Evolutionary conservation across 2,113 vertebrate genomes (phyloP), one percentile per base, ranked within the genome.

Genomic region (Pollachius pollachius): DNA sequence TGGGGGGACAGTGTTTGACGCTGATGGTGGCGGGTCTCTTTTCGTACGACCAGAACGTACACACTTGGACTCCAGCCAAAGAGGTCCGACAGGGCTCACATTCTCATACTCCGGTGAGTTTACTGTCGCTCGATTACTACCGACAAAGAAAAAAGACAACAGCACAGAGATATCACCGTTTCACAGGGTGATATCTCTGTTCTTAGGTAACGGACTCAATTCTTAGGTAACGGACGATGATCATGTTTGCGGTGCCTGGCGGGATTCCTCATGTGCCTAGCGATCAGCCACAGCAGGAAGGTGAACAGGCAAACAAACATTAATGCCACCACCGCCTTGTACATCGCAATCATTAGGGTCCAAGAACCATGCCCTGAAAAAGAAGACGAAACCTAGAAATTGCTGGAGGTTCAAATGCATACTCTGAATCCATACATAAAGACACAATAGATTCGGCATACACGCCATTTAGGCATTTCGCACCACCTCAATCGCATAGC

Each of bases 251-350:
- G 70, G 0, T 0, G 68, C 5, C 16, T 15, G 21, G 1, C 21
- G 19, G 0, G 18, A 41, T 77, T 74, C 25, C 8, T 52, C 30
- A 30, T 6, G 0, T 57, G 25, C 68, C 73, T 83, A 34, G 74
- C 34, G 56, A 61, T 52, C 62, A 75, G 12, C 13, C 73, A 62
- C 13, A 87, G 84, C 65, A 75, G 73, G 5, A 82, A 30, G 27
- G 84, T 83, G 17, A 87, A 88, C 11, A 85, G 52, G 71, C 75
- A 87, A 67, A 52, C n/a, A n/a, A n/a, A n/a, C n/a, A 78, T 72
- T 16, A 85, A 15, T 6, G 87, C 63, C 0, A 84, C 86, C 63
- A 58, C 62, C 4, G n/a, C n/a, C n/a, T n/a, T n/a, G n/a, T n/a
- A n/a, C 68, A 71, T 65, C 13, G 62, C 71, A 3, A 76, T 64